Evolutionary conservation across 2,797 vertebrate species (phyloP), one percentile per base, ranked within the genome.

Genomic region (Setipinna tenuifilis): DNA sequence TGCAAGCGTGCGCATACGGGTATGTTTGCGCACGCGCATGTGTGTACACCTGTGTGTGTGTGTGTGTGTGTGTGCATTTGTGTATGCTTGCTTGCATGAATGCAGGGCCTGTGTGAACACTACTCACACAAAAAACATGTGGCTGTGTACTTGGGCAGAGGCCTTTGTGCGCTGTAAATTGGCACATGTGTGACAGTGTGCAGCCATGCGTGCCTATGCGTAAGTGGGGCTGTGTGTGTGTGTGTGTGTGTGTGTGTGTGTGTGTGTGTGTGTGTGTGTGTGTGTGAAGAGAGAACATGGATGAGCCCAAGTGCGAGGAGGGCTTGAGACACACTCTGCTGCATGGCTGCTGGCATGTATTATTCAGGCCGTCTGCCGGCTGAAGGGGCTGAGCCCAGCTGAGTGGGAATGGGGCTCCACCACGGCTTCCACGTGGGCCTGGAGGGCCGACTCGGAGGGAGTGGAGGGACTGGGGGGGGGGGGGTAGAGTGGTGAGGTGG

Each of bases 331-430:
- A 57, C 46, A 31, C 62, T 57, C 65, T 57, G 35, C 65, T 57
- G 81, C 28, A 46, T 41, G 61, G 71, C 35, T 78, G 31, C 54
- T 50, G 21, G 50, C 81, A 87, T 87, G 81, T 84, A 87, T 87
- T 93, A 93, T 93, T 93, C 90, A 93, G 87, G 57, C 44, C 14
- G 88, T 82, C 59, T 83, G 85, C 62, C 46, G 82, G 65, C 78
- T 78, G 14, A 41, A 21, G 35, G 46, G 83, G 87, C n/a, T 58
- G 62, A n/a, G 58, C 46, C 65, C 41, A 16, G 41, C 62, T 50
- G 86, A 87, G 81, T 21, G 65, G 86, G 86, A 87, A 65, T 21
- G 65, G 86, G 57, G 14, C 83, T 59, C 28, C 80, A 75, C 68
- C 31, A 23, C 19, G 68, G 71, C 35, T 54, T 31, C 23, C 41